Evolutionary conservation across 1,140 invertebrate species (phyloP).

Genomic region (Trichonephila clavipes): DNA sequence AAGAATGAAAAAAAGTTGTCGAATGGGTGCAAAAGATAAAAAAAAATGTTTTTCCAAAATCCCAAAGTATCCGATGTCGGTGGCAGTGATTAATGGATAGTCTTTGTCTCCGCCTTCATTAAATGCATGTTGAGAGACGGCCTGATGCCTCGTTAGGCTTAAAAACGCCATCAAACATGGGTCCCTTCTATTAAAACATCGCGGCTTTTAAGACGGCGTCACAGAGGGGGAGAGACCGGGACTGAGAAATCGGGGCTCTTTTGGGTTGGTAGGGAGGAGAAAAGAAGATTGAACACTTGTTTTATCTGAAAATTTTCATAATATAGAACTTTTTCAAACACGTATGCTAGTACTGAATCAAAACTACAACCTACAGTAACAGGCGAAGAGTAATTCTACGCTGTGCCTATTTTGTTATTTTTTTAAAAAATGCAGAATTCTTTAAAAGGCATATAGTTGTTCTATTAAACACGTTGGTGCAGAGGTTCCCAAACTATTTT

Average conservation of each 20-base stretch:
- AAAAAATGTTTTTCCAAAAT: constrained; percentile 36
- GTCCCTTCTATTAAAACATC: constrained; percentile 48
- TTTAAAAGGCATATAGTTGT: too few relatives aligned
- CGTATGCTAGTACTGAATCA: not conserved
- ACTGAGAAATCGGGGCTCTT: not conserved
- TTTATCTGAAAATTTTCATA: too few relatives aligned
- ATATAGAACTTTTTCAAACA: not conserved
- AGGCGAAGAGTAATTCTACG: not conserved
- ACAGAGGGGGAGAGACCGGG: not conserved
- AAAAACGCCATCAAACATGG: constrained; percentile 65
- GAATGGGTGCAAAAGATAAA: not conserved
- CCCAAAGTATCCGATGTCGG: constrained; percentile 54
- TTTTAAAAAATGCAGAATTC: too few relatives aligned
- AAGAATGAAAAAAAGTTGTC: not conserved
- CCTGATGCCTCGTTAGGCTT: constrained; percentile 59
- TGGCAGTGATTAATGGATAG: constrained; percentile 71
- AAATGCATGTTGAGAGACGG: constrained; percentile 65
- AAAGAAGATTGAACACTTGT: not conserved
- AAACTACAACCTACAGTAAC: not conserved
- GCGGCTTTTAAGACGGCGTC: constrained; percentile 48
- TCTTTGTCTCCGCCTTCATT: constrained; percentile 66
- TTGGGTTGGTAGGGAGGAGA: not conserved
- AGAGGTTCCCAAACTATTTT: too few relatives aligned
- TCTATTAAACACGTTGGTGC: too few relatives aligned
- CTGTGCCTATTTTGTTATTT: too few relatives aligned